These are phyloP conservation scores for Graptemys geographica DNA, from an alignment of 2,797 vertebrate genomes.

Conservation along the genomic window DNA sequence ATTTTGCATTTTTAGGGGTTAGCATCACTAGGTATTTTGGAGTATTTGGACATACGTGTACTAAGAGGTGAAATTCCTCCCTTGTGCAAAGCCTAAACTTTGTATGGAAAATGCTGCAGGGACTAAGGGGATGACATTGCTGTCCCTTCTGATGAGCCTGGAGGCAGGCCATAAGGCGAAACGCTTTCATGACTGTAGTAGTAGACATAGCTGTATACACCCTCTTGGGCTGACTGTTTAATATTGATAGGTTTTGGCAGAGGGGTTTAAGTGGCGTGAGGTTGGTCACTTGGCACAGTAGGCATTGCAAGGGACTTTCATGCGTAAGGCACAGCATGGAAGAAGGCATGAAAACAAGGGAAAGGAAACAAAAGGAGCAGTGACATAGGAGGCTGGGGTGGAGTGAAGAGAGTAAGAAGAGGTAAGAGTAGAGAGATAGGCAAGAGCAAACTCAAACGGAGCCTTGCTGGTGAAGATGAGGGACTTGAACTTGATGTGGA, in stretches of 20 bases:
- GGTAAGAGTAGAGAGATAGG: neutral
- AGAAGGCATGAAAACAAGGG: neutral
- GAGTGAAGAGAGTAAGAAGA: neutral
- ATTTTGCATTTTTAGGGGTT: conserved; percentile 68
- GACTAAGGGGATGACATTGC: conserved; percentile 2
- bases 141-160: conserved; percentile 7
- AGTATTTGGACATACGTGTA: conserved; percentile 50
- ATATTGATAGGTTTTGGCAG: neutral
- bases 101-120: neutral
- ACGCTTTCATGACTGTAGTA: neutral
- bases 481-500: neutral
- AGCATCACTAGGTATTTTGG: conserved; percentile 69
- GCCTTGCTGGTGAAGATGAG: neutral
- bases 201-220: neutral
- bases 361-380: neutral
- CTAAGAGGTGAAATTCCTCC: neutral
- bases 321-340: neutral
- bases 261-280: neutral
- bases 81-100: neutral
- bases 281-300: neutral
- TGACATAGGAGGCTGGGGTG: neutral
- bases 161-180: neutral
- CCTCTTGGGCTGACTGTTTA: neutral
- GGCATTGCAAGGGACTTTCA: neutral
- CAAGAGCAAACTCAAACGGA: neutral